Conservation (phyloP, 2,797 vertebrate species). For the Gallinago stenura region DNA sequence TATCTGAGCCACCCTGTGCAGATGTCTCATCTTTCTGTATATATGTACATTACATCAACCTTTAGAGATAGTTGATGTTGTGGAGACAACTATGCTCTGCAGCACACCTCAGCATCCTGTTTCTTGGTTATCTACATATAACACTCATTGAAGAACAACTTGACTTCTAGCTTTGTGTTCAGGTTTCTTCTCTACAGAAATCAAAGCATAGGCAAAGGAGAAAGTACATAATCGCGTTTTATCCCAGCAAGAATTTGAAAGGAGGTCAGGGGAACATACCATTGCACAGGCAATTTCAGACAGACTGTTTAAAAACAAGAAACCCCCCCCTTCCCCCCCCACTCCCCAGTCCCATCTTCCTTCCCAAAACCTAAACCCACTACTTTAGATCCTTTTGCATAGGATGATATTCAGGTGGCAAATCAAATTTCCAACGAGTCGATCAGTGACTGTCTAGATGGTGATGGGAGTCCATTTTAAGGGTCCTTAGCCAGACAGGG, state of each 20-base stretch:
- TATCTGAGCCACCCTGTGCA: background rate
- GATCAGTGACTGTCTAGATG: background rate
- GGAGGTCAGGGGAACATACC: background rate
- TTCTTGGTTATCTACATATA: background rate
- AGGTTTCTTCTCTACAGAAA: background rate
- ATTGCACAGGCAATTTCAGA: background rate
- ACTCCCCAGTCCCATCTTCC: no score
- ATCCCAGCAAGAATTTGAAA: background rate
- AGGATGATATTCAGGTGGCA: background rate
- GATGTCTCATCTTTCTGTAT: background rate
- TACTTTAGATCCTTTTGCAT: background rate
- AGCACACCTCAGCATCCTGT: background rate
- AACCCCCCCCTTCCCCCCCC: no score
- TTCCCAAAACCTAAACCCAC: no score
- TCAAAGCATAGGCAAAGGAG: background rate
- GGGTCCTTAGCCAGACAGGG: background rate
- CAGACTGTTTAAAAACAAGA: background rate
- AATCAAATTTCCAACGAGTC: background rate
- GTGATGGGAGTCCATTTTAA: background rate
- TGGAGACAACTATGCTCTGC: background rate
- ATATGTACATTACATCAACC: background rate
- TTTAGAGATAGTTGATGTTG: background rate
- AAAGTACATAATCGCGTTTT: background rate
- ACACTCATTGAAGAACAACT: background rate
- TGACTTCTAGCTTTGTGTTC: background rate